Evolutionary conservation across 2,888 invertebrate species (phyloP).

Genomic region (Stenoptilia bipunctidactyla): DNA sequence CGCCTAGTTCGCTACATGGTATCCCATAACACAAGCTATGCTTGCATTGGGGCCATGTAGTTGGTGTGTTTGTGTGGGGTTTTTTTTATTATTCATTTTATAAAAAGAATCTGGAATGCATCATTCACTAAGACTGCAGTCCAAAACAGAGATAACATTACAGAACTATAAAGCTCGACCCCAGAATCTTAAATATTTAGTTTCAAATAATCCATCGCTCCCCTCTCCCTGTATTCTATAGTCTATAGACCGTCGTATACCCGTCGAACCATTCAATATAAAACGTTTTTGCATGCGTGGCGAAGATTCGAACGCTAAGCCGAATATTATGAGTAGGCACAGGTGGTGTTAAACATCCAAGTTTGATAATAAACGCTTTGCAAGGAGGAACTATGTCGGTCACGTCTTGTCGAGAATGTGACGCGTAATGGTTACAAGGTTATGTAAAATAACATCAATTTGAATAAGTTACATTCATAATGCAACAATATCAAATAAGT

Average conservation of each 20-base stretch:
- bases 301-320: constrained; percentile 42
- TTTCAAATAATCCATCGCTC: background rate
- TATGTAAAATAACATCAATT: too few species aligned
- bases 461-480: too few species aligned
- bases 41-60: too few species aligned
- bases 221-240: constrained; percentile 15
- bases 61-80: too few species aligned
- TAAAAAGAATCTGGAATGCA: background rate
- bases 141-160: background rate
- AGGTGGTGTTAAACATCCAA: constrained; percentile 66
- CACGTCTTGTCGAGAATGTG: background rate
- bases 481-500: too few species aligned
- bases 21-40: too few species aligned
- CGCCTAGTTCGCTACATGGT: too few species aligned
- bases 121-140: background rate
- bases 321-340: constrained; percentile 69
- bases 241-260: too few species aligned
- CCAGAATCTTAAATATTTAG: too few species aligned
- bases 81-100: background rate
- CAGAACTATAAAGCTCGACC: background rate
- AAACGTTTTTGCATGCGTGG: constrained; percentile 14
- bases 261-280: constrained; percentile 26
- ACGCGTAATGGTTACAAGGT: background rate
- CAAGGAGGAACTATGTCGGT: background rate
- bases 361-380: constrained; percentile 23